Evolutionary conservation across 2,888 invertebrate genomes (phyloP).

Genomic region (Onthophagus sagittarius): DNA sequence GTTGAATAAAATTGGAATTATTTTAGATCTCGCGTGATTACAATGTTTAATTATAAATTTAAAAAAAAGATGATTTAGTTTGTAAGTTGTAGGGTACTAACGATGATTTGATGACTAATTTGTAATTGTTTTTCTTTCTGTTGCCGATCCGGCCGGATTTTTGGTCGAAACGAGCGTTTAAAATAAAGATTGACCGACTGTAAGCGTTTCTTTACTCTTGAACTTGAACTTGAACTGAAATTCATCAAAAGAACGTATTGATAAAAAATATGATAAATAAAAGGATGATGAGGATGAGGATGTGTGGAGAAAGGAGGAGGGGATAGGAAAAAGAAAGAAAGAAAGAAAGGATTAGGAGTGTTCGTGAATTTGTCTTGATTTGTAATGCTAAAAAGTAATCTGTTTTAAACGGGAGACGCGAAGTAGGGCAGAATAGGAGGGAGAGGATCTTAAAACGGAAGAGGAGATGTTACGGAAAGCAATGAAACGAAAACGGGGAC

Average conservation of each 20-base stretch:
- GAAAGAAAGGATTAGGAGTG: too few species aligned
- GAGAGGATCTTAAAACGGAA: not conserved
- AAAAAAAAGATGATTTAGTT: not conserved
- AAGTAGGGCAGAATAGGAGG: not conserved
- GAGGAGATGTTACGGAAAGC: not conserved
- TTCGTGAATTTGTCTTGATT: not conserved
- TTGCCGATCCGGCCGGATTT: conserved; percentile 25
- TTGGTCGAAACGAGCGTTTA: conserved; percentile 7
- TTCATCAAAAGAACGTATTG: not conserved
- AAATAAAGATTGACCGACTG: conserved; percentile 10
- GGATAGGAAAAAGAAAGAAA: conserved; percentile 5
- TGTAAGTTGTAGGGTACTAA: conserved; percentile 16
- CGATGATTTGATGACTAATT: not conserved
- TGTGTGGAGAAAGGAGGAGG: not conserved
- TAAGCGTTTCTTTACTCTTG: conserved; percentile 13
- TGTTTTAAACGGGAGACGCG: too few species aligned
- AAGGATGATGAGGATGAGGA: not conserved
- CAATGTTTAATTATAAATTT: not conserved
- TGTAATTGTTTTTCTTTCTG: conserved; percentile 25
- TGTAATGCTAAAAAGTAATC: too few species aligned
- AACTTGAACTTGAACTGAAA: not conserved
- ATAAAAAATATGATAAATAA: not conserved
- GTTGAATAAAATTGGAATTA: too few species aligned
- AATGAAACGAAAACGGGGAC: not conserved
- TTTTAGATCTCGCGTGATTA: not conserved